phyloP scores from a whole-genome alignment of 2,888 invertebrate species.

The Hedya salicella region DNA sequence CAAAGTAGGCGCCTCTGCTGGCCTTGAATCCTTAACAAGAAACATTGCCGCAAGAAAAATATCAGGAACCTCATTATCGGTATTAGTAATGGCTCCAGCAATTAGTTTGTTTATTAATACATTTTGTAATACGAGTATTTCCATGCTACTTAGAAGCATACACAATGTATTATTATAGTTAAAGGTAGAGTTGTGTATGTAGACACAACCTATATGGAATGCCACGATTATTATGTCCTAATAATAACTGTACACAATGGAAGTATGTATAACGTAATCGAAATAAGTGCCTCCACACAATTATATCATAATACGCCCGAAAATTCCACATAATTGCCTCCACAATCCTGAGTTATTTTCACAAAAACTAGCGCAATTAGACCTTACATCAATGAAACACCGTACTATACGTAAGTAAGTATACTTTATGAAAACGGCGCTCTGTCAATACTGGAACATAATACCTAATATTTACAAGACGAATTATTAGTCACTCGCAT shows the following conservation, averaged over 20 bases:
- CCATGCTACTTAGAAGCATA: background rate
- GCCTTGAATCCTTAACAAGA: background rate
- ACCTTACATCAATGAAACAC: slow-evolving; percentile 9
- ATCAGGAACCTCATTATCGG: slow-evolving; percentile 8
- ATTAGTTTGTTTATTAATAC: slow-evolving; percentile 30
- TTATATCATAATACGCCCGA: slow-evolving; percentile 17
- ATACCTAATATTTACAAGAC: slow-evolving; percentile 48
- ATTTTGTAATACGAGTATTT: slow-evolving; percentile 4
- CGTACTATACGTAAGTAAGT: slow-evolving; percentile 11
- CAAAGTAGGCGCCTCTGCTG: background rate
- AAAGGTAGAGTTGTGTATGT: background rate
- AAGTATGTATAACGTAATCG: slow-evolving; percentile 6
- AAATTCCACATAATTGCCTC: slow-evolving; percentile 11
- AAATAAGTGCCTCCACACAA: slow-evolving; percentile 1
- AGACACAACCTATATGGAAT: background rate
- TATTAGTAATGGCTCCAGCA: background rate
- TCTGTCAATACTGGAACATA: slow-evolving; percentile 42
- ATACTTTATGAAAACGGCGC: slow-evolving; percentile 30
- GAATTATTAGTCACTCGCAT: slow-evolving; percentile 4
- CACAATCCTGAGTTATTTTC: background rate
- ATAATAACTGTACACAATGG: slow-evolving; percentile 1
- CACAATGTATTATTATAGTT: background rate
- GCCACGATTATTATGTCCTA: background rate
- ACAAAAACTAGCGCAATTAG: slow-evolving; percentile 35
- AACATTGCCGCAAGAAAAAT: slow-evolving; percentile 16